A percentile compares a stretch with the other conserved stretches of the same genome.
Conservation (phyloP, 2,888 invertebrate genomes). For the Esperia sulphurella region DNA sequence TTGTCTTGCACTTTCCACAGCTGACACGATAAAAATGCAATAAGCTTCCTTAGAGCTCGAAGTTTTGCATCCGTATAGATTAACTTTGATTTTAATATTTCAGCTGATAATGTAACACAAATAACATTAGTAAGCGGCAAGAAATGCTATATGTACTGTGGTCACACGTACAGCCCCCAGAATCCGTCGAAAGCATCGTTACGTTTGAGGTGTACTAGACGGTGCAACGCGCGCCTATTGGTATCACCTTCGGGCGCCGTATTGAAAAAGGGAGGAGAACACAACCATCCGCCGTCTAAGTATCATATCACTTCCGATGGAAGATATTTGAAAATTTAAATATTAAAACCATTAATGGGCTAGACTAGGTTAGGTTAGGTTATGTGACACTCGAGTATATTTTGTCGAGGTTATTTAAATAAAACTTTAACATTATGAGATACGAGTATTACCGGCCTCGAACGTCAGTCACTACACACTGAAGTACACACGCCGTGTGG, state of each 20-base stretch:
- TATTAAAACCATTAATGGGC: too few relatives aligned
- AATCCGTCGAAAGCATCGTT: neutral
- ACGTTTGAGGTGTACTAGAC: constrained; percentile 16
- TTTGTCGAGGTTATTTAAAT: too few relatives aligned
- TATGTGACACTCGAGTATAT: too few relatives aligned
- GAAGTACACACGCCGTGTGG: too few relatives aligned
- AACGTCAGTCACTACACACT: too few relatives aligned
- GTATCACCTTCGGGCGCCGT: constrained; percentile 6
- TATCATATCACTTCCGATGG: constrained; percentile 11
- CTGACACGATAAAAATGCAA: too few relatives aligned
- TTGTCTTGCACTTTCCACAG: too few relatives aligned
- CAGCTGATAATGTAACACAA: neutral
- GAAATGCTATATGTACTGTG: constrained; percentile 19
- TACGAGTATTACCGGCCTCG: too few relatives aligned
- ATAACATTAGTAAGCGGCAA: constrained; percentile 17
- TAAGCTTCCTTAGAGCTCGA: too few relatives aligned
- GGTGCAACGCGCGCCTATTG: constrained; percentile 17
- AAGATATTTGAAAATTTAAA: constrained; percentile 13
- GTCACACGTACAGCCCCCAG: constrained; percentile 15
- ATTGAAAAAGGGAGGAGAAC: constrained; percentile 6
- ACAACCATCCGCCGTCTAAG: constrained; percentile 14
- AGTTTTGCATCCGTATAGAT: too few relatives aligned
- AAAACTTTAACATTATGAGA: too few relatives aligned
- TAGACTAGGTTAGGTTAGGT: too few relatives aligned
- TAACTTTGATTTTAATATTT: neutral